Evolutionary conservation across 2,113 vertebrate genomes (phyloP), one percentile per base, ranked within the genome.

Genomic region (Neolamprologus sp.): DNA sequence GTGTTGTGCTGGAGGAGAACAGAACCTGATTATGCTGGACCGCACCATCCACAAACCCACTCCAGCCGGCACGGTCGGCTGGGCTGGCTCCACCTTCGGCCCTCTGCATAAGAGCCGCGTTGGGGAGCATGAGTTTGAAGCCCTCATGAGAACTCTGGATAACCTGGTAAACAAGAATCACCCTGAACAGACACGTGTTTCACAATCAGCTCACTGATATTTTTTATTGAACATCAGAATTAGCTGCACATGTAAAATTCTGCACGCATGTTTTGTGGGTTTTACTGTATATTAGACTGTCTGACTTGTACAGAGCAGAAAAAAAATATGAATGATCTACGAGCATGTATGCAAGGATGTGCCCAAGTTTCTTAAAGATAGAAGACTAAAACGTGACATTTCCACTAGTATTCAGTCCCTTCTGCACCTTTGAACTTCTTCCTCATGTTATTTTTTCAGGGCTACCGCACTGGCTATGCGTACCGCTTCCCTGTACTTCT

Each of bases 141-240:
- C 99, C 6, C 97, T 99, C 33, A 99, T 99, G 99, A 98, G 99
- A 94, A 99, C 98, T 94, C 85, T 99, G 94, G 99, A 99, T 94
- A 99, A 99, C 91, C 92, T 99, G 96, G 99, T 98, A 80, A 87
- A 89, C 11, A 23, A 37, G 80, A 19, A 5, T 26, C 40, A 1
- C 53, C 7, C 45, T 45, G 9, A 79, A 49, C 4, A 57, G 13
- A 17, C 21, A 17, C 3, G 6, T 28, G 23, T 49, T 58, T 81
- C 80, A 81, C 40, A 58, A 58, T 45, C 23, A 78, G 71, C 71
- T 78, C 16, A 11, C 23, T 78, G 42, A 47, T 47, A 75, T 28
- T 26, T 26, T 47, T 47, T 19, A 28, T 11, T 75, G 21, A 75
- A 11, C 9, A 75, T 7, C 37, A 75, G 40, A 26, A 75, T 47